Evolutionary conservation across 1,140 invertebrate species (phyloP), one percentile per base, ranked within the genome.

Genomic region (Drosophila micromelanica): DNA sequence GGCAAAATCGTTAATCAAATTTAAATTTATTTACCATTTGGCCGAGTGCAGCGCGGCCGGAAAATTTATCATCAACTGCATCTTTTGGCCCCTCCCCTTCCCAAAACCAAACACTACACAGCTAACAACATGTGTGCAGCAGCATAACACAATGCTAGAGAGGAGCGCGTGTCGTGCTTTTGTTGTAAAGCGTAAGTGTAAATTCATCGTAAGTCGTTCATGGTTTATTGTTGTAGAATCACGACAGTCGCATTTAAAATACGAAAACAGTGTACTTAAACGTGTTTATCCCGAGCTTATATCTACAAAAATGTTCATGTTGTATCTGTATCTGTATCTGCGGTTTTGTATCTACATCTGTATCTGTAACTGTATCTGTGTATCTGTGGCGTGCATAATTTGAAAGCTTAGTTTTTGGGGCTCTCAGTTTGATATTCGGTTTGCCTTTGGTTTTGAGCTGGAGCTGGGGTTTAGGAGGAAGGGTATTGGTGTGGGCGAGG

Each of bases 1-100:
- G 13, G 20, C 55, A 68, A 74, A 87, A 81, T 69, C 82, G 78
- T 87, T 76, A 78, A 86, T 78, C 82, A 87, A 87, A 87, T 78
- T 78, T 71, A 75, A 87, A 87, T 81, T 73, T 87, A 76, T 85
- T 80, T 71, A 62, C 35, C 23, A 60, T 65, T 62, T 64, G 68
- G 42, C 38, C 55, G 64, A 69, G 42, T 52, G 62, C 75, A 71
- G 42, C 38, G 38, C 45, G 17, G 20, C 38, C 45, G 59, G 38
- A 57, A 69, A 80, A 85, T 84, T 73, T 71, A 77, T 73, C 80
- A 70, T 55, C 27, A 46, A 8, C 13, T 27, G 0, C n/a, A 2
- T 38, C 12, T 38, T 7, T 35, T 6, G 6, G 32, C 1, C 32
- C 32, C 27, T 13, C 49, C 30, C 12, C 13, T 20, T 20, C 20